These are phyloP conservation scores for Microcebus griseorufus DNA, from an alignment of 2,113 vertebrate genomes.

Conservation along the genomic window DNA sequence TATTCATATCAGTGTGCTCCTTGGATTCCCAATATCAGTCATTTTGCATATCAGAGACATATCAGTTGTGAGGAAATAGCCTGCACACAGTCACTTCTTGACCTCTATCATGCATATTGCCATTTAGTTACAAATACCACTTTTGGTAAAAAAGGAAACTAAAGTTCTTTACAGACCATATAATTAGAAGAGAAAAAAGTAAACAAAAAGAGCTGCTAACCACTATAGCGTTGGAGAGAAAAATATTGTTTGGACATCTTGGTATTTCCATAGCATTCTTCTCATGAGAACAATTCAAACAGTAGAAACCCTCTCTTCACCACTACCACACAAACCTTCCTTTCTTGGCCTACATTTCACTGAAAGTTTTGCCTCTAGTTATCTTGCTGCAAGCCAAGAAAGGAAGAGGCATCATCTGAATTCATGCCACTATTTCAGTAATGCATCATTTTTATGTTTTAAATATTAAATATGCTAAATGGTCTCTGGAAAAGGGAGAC, in stretches of 20 bases:
- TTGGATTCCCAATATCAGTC: not conserved
- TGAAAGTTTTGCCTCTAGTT: not conserved
- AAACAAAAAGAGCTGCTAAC: not conserved
- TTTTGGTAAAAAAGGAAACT: not conserved
- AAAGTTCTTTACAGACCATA: not conserved
- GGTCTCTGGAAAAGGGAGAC: slow-evolving; percentile 39
- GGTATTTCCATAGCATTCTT: not conserved
- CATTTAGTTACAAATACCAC: not conserved
- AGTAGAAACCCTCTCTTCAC: not conserved
- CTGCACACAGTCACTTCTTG: not conserved
- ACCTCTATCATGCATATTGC: not conserved
- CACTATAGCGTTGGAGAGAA: not conserved
- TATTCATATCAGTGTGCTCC: accelerated
- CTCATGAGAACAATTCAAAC: not conserved
- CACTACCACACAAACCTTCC: not conserved
- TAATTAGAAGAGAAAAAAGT: not conserved
- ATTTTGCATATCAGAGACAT: too few relatives aligned
- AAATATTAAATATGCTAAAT: slow-evolving; percentile 61
- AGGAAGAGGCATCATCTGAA: not conserved
- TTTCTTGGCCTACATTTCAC: not conserved
- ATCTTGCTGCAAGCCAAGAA: not conserved
- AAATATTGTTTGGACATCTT: not conserved
- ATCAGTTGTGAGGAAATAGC: not conserved
- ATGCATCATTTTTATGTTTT: slow-evolving; percentile 34
- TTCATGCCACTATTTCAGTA: slow-evolving; percentile 15